Base-by-base conservation (phyloP, 1,140 invertebrate species). In the Danaus melanippus region DNA sequence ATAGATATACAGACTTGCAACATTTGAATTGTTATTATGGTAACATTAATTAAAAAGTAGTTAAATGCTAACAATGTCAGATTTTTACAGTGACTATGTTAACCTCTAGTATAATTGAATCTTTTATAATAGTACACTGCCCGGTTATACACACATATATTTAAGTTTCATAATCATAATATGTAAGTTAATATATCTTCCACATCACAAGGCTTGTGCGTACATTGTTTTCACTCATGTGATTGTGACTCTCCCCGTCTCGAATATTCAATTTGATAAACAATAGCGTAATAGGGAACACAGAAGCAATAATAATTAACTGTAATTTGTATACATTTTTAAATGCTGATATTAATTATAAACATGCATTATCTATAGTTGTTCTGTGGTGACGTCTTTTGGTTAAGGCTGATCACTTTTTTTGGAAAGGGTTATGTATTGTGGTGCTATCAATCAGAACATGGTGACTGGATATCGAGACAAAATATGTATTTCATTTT, bases 391-490 rank as follows among this genome's bases (percentile, higher is more conserved):
- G 51, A 39, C 15, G 43, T 46, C 10, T 45, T 61, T 53, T 32
- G 54, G 48, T 52, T 57, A 47, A 44, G 53, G 54, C 74, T 75
- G 82, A 32, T 78, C 76, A 78, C 77, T 74, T 67, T 71, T n/a
- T 66, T 53, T 63, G 21, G 66, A 73, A 69, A 77, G 66, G 65
- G 69, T 74, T 68, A 65, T 70, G 66, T 78, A 79, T 71, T 68
- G 80, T 81, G 83, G 83, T 86, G 83, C 83, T 86, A 86, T 74
- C 77, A 65, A 68, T 72, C 60, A 75, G 74, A 62, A 67, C 65
- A 51, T 68, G 72, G 76, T 79, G 80, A 76, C 76, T 79, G 80
- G 66, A 63, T 65, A 65, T 62, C 64, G 67, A 72, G 67, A 78
- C 66, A 70, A 77, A 79, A 78, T 70, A 66, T 79, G 64, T 79